Evolutionary conservation across 2,797 vertebrate genomes (phyloP).

Genomic region (Echiichthys vipera): DNA sequence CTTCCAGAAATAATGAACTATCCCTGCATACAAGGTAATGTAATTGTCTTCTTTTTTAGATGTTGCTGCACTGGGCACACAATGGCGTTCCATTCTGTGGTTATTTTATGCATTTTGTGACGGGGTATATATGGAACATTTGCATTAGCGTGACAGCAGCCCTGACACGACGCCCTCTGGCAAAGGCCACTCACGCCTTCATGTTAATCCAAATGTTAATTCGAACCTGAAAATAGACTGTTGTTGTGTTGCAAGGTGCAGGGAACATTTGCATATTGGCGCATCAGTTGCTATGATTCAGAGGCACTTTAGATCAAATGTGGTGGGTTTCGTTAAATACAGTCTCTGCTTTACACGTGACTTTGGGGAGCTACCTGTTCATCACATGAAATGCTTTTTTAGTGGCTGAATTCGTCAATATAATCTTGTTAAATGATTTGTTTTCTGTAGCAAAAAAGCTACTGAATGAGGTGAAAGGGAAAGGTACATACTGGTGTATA

Average conservation of each 20-base stretch:
- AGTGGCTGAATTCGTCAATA: too few relatives aligned
- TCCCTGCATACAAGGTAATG: conserved; percentile 34
- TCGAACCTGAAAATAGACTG: background rate
- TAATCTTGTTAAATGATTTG: too few relatives aligned
- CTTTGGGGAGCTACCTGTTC: too few relatives aligned
- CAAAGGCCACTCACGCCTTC: background rate
- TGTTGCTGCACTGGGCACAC: conserved; percentile 14
- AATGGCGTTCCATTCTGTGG: conserved; percentile 2
- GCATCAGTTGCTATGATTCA: background rate
- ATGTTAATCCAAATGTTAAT: conserved; percentile 14
- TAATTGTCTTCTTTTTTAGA: conserved; percentile 31
- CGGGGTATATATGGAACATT: too few relatives aligned
- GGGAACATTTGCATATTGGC: background rate
- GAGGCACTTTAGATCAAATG: background rate
- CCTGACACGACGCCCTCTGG: background rate
- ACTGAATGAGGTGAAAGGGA: too few relatives aligned
- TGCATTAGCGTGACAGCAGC: background rate
- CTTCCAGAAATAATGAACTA: conserved; percentile 61
- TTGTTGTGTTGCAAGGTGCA: background rate
- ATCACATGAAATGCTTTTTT: too few relatives aligned
- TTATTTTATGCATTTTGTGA: conserved; percentile 8
- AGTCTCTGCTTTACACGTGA: too few relatives aligned
- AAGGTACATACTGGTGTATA: too few relatives aligned
- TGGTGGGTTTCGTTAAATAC: too few relatives aligned
- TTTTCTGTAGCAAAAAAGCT: too few relatives aligned